Evolutionary conservation across 2,797 vertebrate genomes (phyloP), one percentile per base, ranked within the genome.

Genomic region (Salarias fasciatus): DNA sequence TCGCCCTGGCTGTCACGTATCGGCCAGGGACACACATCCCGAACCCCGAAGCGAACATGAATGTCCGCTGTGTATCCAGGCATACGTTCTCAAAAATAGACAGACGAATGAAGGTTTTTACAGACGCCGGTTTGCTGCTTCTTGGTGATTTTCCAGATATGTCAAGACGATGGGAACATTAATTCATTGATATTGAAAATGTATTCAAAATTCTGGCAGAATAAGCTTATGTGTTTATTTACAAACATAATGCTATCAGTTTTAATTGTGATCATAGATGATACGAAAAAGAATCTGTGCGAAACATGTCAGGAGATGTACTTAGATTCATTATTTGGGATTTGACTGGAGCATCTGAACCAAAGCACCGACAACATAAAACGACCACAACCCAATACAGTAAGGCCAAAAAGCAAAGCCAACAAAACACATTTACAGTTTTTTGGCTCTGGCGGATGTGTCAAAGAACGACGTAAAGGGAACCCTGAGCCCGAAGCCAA

Each of bases 1-100:
- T 84, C 79, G 44, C 74, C 52, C 48, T 45, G 33, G 71, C 41
- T 65, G 53, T 62, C 59, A 69, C 54, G 51, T 69, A 66, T 49
- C 5, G 0, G 33, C 28, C 59, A 43, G 47, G 60, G 53, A 37
- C 29, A 60, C 33, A 54, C 55, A 65, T 50, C 13, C 36, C 5
- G 0, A 63, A 57, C 29, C 44, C 5, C 4, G 59, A 73, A 72
- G 48, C 29, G 50, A 56, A 60, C 38, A 29, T 10, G 9, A 41
- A 68, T 11, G 15, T 59, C 54, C 24, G 72, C 43, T 2, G 13
- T 50, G 46, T 58, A 62, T 63, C 41, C n/a, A 24, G 57, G 59
- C 60, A 52, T 5, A 44, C 8, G 49, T 28, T 60, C 42, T 56
- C 30, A 61, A 37, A 53, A 57, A 65, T 65, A 63, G 43, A 63